phyloP scores from a whole-genome alignment of 2,797 vertebrate genomes.

The Rhinogobio ventralis region DNA sequence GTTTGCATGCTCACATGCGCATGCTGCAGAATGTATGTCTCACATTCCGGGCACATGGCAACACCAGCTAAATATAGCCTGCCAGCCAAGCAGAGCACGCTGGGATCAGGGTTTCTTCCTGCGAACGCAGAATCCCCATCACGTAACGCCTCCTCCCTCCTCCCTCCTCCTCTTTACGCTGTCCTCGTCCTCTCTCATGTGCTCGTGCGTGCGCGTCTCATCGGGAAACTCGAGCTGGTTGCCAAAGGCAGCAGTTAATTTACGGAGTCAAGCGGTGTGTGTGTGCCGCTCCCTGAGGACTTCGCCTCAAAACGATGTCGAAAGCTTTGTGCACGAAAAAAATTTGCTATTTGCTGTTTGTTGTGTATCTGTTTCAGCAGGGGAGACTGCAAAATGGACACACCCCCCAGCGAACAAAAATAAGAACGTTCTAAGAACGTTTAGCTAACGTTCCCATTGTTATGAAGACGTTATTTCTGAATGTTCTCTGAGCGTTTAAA shows the following conservation, averaged over 20 bases:
- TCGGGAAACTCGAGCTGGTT: slow-evolving; percentile 24
- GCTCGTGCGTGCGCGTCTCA: neutral
- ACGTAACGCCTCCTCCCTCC: slow-evolving; percentile 20
- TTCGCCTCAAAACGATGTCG: neutral
- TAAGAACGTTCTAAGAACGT: neutral
- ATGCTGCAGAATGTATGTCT: slow-evolving; percentile 46
- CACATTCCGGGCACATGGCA: slow-evolving; percentile 79
- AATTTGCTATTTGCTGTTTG: neutral
- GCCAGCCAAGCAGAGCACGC: slow-evolving; percentile 67
- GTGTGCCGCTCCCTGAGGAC: neutral
- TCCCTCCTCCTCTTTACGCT: slow-evolving; percentile 19
- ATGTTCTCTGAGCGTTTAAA: no score
- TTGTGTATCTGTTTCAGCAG: no score
- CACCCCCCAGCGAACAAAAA: neutral
- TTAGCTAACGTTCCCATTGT: neutral
- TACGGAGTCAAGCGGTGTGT: neutral
- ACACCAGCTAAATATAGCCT: slow-evolving; percentile 82
- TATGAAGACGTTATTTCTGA: neutral
- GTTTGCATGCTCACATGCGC: slow-evolving; percentile 31
- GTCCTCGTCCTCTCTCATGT: slow-evolving; percentile 36
- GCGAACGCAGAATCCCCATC: slow-evolving; percentile 60
- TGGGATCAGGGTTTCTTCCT: slow-evolving; percentile 73
- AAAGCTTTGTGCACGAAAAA: neutral
- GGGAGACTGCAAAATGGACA: neutral
- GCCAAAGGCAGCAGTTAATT: slow-evolving; percentile 23